phyloP scores from a whole-genome alignment of 2,113 vertebrate species.

The Paracanthobrama guichenoti region DNA sequence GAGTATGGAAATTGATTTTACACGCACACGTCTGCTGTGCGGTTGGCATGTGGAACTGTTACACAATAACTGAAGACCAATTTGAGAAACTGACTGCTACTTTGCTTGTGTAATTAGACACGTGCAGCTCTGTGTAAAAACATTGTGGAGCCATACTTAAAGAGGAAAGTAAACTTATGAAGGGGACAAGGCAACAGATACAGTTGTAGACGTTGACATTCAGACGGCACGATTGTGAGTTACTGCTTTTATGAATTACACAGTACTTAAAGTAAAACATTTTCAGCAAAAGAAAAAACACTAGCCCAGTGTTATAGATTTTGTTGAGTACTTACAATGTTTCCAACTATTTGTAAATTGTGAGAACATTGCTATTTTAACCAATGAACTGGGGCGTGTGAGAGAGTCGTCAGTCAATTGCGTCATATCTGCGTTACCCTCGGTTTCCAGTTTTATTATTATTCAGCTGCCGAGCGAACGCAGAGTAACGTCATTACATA shows the following conservation, averaged over 20 bases:
- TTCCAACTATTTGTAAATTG: too few species aligned
- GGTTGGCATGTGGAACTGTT: neutral
- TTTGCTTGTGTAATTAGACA: neutral
- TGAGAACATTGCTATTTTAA: too few species aligned
- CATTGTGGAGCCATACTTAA: neutral
- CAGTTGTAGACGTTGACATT: neutral
- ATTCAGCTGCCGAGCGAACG: too few species aligned
- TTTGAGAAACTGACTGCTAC: neutral
- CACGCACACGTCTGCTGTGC: neutral
- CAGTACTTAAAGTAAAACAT: too few species aligned
- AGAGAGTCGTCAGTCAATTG: too few species aligned
- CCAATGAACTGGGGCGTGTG: too few species aligned
- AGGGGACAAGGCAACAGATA: neutral
- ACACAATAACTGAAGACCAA: neutral
- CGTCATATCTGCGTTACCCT: too few species aligned
- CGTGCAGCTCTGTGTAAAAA: neutral
- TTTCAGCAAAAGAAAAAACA: too few species aligned
- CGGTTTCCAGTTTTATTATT: too few species aligned
- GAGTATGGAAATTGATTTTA: slow-evolving; percentile 7
- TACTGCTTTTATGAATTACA: neutral
- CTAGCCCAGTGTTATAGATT: too few species aligned
- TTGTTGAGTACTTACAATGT: too few species aligned
- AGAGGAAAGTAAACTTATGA: neutral
- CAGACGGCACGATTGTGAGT: neutral
- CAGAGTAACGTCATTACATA: too few species aligned